These are phyloP conservation scores for Drosophila quadrilineata DNA, from an alignment of 1,140 invertebrate species.

Conservation along the genomic window DNA sequence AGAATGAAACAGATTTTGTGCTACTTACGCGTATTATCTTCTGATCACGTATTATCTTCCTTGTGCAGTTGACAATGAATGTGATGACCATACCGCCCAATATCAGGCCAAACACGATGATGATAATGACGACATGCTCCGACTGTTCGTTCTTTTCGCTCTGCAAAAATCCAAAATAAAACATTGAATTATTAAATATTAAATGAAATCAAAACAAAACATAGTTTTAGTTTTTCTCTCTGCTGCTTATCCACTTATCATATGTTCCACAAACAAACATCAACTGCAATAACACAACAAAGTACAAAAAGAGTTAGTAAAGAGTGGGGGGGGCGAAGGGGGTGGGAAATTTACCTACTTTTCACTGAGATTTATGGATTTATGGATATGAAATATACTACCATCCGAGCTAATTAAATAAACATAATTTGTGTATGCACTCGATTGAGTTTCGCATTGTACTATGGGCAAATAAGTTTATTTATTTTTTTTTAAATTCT, in stretches of 20 bases:
- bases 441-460: conserved; percentile 47
- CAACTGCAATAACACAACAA: no score
- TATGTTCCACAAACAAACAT: no score
- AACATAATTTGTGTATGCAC: conserved; percentile 56
- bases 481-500: no score
- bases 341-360: not conserved
- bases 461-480: no score
- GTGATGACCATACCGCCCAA: conserved; percentile 93
- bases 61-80: conserved; percentile 91
- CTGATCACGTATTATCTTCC: conserved; percentile 92
- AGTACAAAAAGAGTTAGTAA: no score
- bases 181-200: not conserved
- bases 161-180: conserved; percentile 30
- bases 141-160: conserved; percentile 44
- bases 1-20: conserved; percentile 13
- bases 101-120: conserved; percentile 93
- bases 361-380: no score
- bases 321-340: no score
- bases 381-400: conserved; percentile 20
- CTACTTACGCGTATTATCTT: conserved; percentile 89
- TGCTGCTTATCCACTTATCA: no score
- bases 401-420: conserved; percentile 60
- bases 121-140: conserved; percentile 92
- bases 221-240: not conserved
- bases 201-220: not conserved